Evolutionary conservation across 2,113 vertebrate species (phyloP).

Genomic region (Synchiropus splendidus): DNA sequence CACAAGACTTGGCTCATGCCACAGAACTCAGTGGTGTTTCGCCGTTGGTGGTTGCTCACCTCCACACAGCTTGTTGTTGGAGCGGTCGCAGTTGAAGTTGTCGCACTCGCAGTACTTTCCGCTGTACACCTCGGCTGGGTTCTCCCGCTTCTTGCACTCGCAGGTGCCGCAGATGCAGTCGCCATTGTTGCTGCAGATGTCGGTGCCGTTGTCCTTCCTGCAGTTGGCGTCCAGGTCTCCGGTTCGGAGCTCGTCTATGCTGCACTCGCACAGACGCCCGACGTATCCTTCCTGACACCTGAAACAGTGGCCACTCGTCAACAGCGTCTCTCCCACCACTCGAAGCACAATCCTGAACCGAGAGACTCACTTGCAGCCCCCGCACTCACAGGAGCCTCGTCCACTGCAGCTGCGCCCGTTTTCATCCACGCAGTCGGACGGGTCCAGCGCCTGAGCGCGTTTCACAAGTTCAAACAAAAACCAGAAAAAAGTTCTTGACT

Average conservation of each 20-base stretch:
- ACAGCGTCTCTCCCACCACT: too few species aligned
- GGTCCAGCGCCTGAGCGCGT: too few species aligned
- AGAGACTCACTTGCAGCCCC: conserved; percentile 83
- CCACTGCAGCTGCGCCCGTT: too few species aligned
- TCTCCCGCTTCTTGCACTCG: conserved; percentile 88
- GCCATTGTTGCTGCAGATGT: conserved; percentile 93
- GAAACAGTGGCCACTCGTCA: conserved; percentile 1
- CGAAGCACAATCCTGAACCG: too few species aligned
- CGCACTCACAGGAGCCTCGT: too few species aligned
- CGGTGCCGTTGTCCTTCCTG: conserved; percentile 84
- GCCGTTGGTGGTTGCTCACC: conserved; percentile 59
- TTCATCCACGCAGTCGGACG: too few species aligned
- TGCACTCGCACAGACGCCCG: conserved; percentile 86
- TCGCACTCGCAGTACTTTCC: conserved; percentile 98
- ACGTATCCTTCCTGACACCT: conserved; percentile 93
- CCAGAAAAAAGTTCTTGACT: too few species aligned
- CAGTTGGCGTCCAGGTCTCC: conserved; percentile 96
- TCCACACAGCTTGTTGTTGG: conserved; percentile 90
- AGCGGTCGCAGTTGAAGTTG: conserved; percentile 97
- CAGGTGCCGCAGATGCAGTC: conserved; percentile 95
- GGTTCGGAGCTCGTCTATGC: conserved; percentile 87
- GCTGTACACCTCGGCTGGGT: conserved; percentile 82
- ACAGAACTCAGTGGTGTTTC: neutral
- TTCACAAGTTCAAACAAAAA: too few species aligned
- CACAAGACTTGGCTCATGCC: neutral